These are phyloP conservation scores for Subanguina moxae DNA, from an alignment of 1,140 invertebrate species.

Conservation along the genomic window DNA sequence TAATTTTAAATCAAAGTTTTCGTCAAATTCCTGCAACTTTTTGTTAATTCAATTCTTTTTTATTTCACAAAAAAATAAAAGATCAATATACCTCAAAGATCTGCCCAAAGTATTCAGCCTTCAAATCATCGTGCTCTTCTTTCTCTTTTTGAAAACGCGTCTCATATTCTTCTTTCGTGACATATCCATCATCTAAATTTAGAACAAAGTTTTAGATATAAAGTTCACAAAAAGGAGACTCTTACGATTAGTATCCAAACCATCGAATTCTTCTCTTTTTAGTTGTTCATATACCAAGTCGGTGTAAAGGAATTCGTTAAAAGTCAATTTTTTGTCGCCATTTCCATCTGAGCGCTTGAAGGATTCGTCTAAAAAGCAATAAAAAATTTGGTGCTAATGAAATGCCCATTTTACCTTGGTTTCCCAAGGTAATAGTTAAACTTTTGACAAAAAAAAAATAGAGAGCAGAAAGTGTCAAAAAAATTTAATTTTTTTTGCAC, in stretches of 20 bases:
- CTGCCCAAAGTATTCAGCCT: constrained; percentile 33
- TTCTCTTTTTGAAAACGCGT: constrained; percentile 29
- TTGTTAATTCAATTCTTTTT: neutral
- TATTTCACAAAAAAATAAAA: neutral
- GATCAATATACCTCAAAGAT: constrained; percentile 20
- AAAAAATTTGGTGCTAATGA: too few species aligned
- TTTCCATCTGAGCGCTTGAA: constrained; percentile 19
- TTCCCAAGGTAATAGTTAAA: too few species aligned
- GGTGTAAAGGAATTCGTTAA: constrained; percentile 30
- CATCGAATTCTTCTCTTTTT: constrained; percentile 29
- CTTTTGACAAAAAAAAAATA: too few species aligned
- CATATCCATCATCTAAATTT: constrained; percentile 23
- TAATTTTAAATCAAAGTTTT: constrained; percentile 30
- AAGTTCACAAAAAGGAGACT: neutral
- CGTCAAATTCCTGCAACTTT: constrained; percentile 19
- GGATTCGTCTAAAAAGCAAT: constrained; percentile 27
- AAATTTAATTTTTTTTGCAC: too few species aligned
- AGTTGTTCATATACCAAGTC: constrained; percentile 29
- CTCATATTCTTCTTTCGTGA: constrained; percentile 30
- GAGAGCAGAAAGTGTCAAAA: too few species aligned
- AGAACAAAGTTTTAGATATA: neutral
- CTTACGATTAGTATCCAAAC: constrained; percentile 23
- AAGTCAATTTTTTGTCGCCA: constrained; percentile 9
- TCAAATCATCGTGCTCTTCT: constrained; percentile 13
- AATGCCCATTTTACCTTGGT: too few species aligned